Evolutionary conservation across 37 sponge, comb jelly and placozoan species (phyloP).

Genomic region (Agelas oroides): DNA sequence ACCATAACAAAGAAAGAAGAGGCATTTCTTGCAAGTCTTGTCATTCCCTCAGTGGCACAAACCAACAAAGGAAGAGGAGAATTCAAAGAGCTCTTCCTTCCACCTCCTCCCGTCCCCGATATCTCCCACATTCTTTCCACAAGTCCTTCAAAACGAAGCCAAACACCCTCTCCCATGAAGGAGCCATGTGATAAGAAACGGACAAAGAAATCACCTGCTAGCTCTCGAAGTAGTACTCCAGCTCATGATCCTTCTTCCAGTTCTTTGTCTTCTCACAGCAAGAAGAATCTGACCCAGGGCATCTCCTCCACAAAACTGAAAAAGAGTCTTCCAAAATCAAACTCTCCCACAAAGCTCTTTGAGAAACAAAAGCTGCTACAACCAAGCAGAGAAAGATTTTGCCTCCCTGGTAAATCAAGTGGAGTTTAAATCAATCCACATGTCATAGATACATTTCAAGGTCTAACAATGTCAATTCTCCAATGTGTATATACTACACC

Average conservation of each 20-base stretch:
- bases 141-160: not conserved
- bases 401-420: slow-evolving; percentile 27
- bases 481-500: no score
- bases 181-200: not conserved
- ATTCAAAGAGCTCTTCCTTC: slow-evolving; percentile 60
- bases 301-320: not conserved
- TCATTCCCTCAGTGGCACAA: not conserved
- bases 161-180: not conserved
- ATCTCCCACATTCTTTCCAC: not conserved
- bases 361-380: slow-evolving; percentile 31
- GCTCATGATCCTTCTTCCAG: slow-evolving; percentile 1
- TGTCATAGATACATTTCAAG: no score
- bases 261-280: not conserved
- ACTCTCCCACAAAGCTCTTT: not conserved
- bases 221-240: not conserved
- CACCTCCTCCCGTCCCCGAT: slow-evolving; percentile 46
- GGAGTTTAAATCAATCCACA: no score
- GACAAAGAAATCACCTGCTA: not conserved
- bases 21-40: not conserved
- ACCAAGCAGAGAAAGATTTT: slow-evolving; percentile 29
- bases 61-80: slow-evolving; percentile 34
- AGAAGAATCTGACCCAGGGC: not conserved
- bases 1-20: not conserved
- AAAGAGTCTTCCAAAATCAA: no score
- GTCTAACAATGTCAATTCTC: no score